Base-by-base conservation (phyloP, 2,888 invertebrate species). In the Stenolophus ochropezus region DNA sequence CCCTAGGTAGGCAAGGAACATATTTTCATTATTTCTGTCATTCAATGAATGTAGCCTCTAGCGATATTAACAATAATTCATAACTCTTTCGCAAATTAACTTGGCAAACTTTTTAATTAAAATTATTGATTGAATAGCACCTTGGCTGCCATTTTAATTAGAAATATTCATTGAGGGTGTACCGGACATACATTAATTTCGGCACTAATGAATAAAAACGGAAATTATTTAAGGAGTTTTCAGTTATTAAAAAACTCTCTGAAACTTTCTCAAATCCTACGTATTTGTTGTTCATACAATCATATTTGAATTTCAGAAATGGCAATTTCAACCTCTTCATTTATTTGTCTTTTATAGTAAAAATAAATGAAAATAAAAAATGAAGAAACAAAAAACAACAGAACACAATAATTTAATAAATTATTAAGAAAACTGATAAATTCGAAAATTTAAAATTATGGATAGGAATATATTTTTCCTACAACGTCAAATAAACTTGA, bases 31-130 rank as follows among this genome's bases (percentile, higher is more conserved):
- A 78, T 65, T 61, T 65, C 73, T 49, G 47, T 49, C 73, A 73
- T 73, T 73, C 73, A n/a, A 42, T 77, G 77, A 78, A 65, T 69
- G 51, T 78, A 69, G 51, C 25, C 65, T 14, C 65, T 49, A 16
- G 69, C 27, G 71, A 79, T 65, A 79, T 79, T 79, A 33, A 69
- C 71, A 79, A 79, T 79, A 69, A 79, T 71, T 79, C 53, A 79
- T 79, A 71, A 71, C 71, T 71, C 27, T 71, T 77, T 77, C 33
- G 18, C 18, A 71, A 79, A 71, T 53, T 25, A 71, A 79, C 71
- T 79, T 49, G 33, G 42, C 23, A 33, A 71, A 69, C 25, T 53
- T 79, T 79, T 79, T 79, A 79, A 79, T 79, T 79, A 79, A 79
- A 77, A 71, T 69, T 79, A 71, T 71, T 53, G 71, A 69, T 79